A percentile compares a stretch with the other conserved stretches of the same genome.
Evolutionary conservation across 2,797 vertebrate species (phyloP).

Genomic region (Darevskia mixta): DNA sequence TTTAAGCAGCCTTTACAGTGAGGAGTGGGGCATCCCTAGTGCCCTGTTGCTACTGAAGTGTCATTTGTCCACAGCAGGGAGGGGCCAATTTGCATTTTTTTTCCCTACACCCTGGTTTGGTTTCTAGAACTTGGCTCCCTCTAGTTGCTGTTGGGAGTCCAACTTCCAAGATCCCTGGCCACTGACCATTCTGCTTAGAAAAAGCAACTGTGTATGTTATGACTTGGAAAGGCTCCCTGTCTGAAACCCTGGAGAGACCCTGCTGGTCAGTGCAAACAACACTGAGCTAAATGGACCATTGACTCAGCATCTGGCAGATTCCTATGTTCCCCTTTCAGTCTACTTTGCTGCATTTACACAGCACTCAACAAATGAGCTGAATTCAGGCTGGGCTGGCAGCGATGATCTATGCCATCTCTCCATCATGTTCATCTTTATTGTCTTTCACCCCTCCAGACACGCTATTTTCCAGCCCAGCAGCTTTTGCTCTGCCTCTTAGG

Average conservation of each 20-base stretch:
- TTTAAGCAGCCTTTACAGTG: too few relatives aligned
- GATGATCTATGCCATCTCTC: conserved; percentile 31
- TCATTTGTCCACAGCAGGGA: not conserved
- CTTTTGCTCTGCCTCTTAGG: conserved; percentile 63
- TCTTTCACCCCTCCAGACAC: conserved; percentile 13
- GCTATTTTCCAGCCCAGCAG: conserved; percentile 71
- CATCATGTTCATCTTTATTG: conserved; percentile 53
- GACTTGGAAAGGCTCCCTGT: not conserved
- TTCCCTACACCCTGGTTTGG: too few relatives aligned
- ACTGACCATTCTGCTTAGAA: too few relatives aligned
- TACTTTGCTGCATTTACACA: not conserved
- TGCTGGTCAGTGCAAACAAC: too few relatives aligned
- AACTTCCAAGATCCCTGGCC: too few relatives aligned
- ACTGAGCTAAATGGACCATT: too few relatives aligned
- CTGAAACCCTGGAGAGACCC: not conserved
- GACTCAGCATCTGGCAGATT: too few relatives aligned
- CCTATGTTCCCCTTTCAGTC: too few relatives aligned
- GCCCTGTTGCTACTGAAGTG: not conserved
- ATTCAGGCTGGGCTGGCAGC: not conserved
- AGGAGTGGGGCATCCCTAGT: too few relatives aligned
- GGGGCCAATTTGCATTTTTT: not conserved
- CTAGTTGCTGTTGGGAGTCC: too few relatives aligned
- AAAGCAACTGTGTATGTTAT: too few relatives aligned
- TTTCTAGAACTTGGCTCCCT: too few relatives aligned
- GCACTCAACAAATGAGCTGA: not conserved